Evolutionary conservation across 2,888 invertebrate genomes (phyloP).

Genomic region (Chironomus riparius): DNA sequence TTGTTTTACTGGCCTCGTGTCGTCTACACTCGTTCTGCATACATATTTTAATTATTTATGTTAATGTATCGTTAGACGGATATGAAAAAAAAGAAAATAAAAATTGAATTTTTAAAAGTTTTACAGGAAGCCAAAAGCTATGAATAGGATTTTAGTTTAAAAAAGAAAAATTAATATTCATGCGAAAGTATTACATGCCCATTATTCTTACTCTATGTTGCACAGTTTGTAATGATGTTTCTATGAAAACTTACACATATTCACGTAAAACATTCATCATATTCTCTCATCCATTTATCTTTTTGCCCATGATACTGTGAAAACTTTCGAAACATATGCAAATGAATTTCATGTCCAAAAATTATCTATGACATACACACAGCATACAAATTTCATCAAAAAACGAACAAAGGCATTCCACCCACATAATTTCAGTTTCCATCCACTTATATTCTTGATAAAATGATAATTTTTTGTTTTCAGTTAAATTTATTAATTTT

Average conservation of each 20-base stretch:
- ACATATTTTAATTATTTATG: no score
- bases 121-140: no score
- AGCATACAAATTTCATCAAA: neutral
- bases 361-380: slow-evolving; percentile 7
- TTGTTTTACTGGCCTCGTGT: neutral
- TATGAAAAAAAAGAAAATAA: neutral
- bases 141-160: no score
- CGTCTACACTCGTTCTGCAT: neutral
- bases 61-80: neutral
- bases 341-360: slow-evolving; percentile 18
- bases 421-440: neutral
- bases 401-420: neutral
- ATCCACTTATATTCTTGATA: neutral
- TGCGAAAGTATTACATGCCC: neutral
- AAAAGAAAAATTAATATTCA: neutral
- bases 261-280: neutral
- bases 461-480: neutral
- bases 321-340: slow-evolving; percentile 1
- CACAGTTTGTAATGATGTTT: neutral
- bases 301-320: no score
- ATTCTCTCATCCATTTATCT: neutral
- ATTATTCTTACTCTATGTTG: neutral
- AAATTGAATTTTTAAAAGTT: neutral
- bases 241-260: neutral
- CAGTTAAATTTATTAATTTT: neutral